Evolutionary conservation across 2,113 vertebrate genomes (phyloP), one percentile per base, ranked within the genome.

Genomic region (Enhydra lutris): DNA sequence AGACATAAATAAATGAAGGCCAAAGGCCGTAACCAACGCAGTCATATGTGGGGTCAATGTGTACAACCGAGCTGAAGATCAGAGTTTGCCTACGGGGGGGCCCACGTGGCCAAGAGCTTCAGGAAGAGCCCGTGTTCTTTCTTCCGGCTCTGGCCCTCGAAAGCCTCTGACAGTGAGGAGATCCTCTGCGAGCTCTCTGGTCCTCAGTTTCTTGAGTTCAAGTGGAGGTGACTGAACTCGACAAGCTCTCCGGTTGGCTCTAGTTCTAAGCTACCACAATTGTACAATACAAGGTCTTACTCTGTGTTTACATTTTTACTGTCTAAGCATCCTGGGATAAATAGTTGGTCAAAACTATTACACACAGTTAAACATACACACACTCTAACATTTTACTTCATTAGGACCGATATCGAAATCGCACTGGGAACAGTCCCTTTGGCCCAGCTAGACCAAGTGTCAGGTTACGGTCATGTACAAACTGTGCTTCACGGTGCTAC

Each of bases 31-130:
- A 13, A 26, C 20, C 24, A 39, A 24, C 55, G 74, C 83, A 15
- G 14, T 39, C 18, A 23, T 2, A 24, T 0, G 24, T 0, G 29
- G 5, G 74, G 57, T 12, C 61, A n/a, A 24, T 36, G 45, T 0
- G 59, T 6, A 42, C 55, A 34, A 42, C 21, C 4, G 45, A 71
- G 71, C 7, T 2, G 2, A 55, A 2, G 81, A 23, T 4, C 24
- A 31, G 45, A 24, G 29, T 0, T 0, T 9, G 36, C 57, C 50
- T 45, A 14, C 0, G 50, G 80, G 18, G n/a, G 23, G 14, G 24
- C 3, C 1, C 1, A 31, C 34, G 13, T 6, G n/a, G 26, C 21
- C 52, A 15, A 4, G 83, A 20, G 39, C 39, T 45, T 12, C 24
- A 15, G 52, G 34, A 50, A 71, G 84, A 86, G n/a, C 1, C n/a